phyloP scores from a whole-genome alignment of 2,113 vertebrate genomes.

The Corynorhinus townsendii region DNA sequence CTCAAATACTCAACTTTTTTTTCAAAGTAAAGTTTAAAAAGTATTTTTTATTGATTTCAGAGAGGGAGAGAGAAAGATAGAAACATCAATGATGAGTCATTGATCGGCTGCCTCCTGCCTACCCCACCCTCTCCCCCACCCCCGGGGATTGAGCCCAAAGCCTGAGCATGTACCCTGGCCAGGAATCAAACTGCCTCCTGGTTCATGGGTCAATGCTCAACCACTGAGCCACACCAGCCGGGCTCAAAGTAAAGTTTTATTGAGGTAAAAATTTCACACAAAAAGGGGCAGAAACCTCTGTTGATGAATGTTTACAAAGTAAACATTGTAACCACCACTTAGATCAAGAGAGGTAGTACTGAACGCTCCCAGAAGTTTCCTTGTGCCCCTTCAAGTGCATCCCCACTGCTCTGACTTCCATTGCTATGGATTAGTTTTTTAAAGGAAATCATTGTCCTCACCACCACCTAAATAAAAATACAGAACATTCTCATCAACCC shows the following conservation, averaged over 20 bases:
- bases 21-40: background rate
- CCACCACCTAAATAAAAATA: background rate
- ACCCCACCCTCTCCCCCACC: too few species aligned
- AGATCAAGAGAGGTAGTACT: background rate
- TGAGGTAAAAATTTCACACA: background rate
- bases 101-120: too few species aligned
- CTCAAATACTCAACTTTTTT: background rate
- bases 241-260: background rate
- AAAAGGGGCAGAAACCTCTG: background rate
- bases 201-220: too few species aligned
- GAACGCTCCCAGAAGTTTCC: background rate
- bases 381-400: background rate
- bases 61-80: too few species aligned
- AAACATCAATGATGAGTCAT: too few species aligned
- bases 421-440: background rate
- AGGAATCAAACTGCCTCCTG: too few species aligned
- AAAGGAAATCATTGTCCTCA: background rate
- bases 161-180: too few species aligned
- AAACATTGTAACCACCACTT: background rate
- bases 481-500: background rate
- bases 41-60: too few species aligned
- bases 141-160: too few species aligned
- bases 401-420: background rate
- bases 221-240: too few species aligned
- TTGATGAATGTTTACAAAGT: background rate